Conservation (phyloP, 2,888 invertebrate species). For the Aquatica leii region DNA sequence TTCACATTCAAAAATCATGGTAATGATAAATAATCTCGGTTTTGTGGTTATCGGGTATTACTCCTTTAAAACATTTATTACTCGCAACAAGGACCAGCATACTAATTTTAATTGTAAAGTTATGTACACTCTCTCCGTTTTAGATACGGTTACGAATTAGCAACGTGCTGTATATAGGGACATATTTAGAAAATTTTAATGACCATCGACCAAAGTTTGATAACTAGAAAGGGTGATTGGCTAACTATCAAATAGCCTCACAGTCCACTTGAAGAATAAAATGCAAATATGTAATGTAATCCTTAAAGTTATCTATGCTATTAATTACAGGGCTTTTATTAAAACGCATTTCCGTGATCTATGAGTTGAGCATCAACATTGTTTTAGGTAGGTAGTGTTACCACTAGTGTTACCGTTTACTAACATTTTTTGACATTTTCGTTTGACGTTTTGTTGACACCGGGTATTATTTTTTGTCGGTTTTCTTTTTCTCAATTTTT, state of each 20-base stretch:
- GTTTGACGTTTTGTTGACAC: neutral
- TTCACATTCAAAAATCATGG: neutral
- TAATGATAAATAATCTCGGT: neutral
- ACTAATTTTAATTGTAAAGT: neutral
- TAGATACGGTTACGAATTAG: neutral
- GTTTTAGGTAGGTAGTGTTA: too few relatives aligned
- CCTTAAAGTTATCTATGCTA: too few relatives aligned
- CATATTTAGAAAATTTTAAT: neutral
- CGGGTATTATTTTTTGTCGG: neutral
- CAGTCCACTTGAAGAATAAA: slow-evolving; percentile 11
- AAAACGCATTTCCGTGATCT: too few relatives aligned
- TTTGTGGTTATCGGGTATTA: neutral
- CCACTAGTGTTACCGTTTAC: too few relatives aligned
- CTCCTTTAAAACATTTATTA: neutral
- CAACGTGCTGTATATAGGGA: neutral
- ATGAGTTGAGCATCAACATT: too few relatives aligned
- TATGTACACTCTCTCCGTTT: neutral
- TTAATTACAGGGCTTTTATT: too few relatives aligned
- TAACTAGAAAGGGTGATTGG: neutral
- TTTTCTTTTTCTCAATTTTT: too few relatives aligned
- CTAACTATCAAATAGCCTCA: neutral
- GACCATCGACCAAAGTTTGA: slow-evolving; percentile 8
- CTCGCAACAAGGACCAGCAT: neutral
- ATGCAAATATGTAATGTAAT: too few relatives aligned
- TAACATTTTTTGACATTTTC: too few relatives aligned